Evolutionary conservation across 2,888 invertebrate species (phyloP).

Genomic region (Digitonthophagus gazella): DNA sequence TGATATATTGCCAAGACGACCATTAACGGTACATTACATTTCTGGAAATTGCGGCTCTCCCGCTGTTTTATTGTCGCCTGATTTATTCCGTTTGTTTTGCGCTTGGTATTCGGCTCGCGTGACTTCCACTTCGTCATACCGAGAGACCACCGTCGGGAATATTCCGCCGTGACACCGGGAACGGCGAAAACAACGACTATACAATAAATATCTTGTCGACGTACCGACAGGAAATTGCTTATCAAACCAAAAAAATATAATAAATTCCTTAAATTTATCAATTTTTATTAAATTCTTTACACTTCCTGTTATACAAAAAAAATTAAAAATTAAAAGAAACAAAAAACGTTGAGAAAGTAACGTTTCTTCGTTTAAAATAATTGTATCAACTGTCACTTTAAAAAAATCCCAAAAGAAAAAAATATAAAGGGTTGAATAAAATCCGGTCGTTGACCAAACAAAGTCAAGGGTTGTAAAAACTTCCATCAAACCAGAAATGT

Average conservation of each 20-base stretch:
- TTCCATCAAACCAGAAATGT: not conserved
- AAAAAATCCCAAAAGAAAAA: too few relatives aligned
- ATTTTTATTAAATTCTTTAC: not conserved
- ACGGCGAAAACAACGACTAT: not conserved
- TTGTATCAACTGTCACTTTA: too few relatives aligned
- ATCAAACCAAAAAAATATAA: not conserved
- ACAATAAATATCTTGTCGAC: not conserved
- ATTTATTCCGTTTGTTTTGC: conserved; percentile 30
- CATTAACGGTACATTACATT: conserved; percentile 27
- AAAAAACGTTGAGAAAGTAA: not conserved
- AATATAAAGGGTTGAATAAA: not conserved
- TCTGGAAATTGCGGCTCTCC: conserved; percentile 28
- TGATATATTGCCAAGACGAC: conserved; percentile 24
- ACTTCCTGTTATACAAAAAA: not conserved
- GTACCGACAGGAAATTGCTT: not conserved
- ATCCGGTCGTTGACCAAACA: not conserved
- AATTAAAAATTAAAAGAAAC: not conserved
- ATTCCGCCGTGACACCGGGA: not conserved
- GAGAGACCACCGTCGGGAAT: not conserved
- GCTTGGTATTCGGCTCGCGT: conserved; percentile 24
- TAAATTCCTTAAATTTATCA: not conserved
- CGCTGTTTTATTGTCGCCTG: conserved; percentile 29
- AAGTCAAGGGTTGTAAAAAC: not conserved
- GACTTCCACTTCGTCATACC: conserved; percentile 25
- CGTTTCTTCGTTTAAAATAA: too few relatives aligned